Evolutionary conservation across 2,113 vertebrate genomes (phyloP), one percentile per base, ranked within the genome.

Genomic region (Hippocampus barbouri): DNA sequence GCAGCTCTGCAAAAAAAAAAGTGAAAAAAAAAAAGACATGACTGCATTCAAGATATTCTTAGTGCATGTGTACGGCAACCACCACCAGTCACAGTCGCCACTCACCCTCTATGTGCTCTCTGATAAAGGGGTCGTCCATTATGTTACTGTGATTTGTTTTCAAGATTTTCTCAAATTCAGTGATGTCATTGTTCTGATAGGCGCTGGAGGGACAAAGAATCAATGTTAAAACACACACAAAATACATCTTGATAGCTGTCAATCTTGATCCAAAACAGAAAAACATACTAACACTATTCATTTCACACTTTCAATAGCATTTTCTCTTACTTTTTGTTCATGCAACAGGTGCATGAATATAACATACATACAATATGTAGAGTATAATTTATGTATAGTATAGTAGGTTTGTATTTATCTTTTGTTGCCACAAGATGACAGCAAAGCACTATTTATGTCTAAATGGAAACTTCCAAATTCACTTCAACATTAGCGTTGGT

Each of bases 111-210:
- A 98, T 98, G 89, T 99, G 97, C 77, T 99, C 97, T 90, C 96
- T 94, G 89, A 99, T 98, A 89, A 98, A 98, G 80, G 97, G 96
- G 86, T 99, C 96, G 15, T 98, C 97, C 97, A 99, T 99, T 91
- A 99, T 99, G 94, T 98, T 99, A 93, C 96, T 99, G 92, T 98
- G 97, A 91, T 99, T 99, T 88, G 96, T 98, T 93, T 98, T 99
- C 86, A 99, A 91, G 91, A 99, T 99, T 92, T 98, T 99, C 92
- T 99, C 97, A 94, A 98, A 98, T 89, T 99, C 97, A 80, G 97
- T 96, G 92, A 99, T 99, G 94, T 99, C 97, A 68, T 99, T 99
- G 94, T 99, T 99, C 92, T 99, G 97, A 93, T 98, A 99, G 94
- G 97, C 95, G 95, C 97, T 99, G 89, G 20, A 85, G 76, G n/a